Evolutionary conservation across 2,888 invertebrate genomes (phyloP).

Genomic region (Oscheius myriophilus): DNA sequence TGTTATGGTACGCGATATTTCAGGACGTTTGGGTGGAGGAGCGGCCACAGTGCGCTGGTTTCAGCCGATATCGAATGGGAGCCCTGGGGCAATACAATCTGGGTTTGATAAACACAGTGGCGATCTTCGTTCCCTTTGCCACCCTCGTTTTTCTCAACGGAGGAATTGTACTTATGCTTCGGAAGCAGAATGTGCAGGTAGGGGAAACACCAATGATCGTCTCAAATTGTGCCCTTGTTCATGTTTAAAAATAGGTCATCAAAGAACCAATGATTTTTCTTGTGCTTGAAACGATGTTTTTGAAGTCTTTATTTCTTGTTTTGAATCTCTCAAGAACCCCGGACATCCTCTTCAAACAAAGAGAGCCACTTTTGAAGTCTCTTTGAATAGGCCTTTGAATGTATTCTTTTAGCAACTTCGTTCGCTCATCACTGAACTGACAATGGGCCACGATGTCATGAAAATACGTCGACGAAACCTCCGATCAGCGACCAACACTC

Average conservation of each 20-base stretch:
- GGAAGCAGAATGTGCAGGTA: slow-evolving; percentile 66
- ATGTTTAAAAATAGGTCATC: too few relatives aligned
- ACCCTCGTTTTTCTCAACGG: slow-evolving; percentile 69
- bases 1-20: background rate
- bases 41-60: slow-evolving; percentile 46
- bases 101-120: slow-evolving; percentile 44
- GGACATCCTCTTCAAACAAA: too few relatives aligned
- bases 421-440: slow-evolving; percentile 67
- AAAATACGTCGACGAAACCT: slow-evolving; percentile 56
- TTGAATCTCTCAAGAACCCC: too few relatives aligned
- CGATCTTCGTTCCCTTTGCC: slow-evolving; percentile 64
- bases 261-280: too few relatives aligned
- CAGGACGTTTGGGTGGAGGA: slow-evolving; percentile 46
- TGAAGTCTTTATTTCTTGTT: too few relatives aligned
- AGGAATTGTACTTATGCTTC: slow-evolving; percentile 67
- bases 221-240: too few relatives aligned
- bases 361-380: too few relatives aligned
- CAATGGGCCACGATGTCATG: slow-evolving; percentile 67
- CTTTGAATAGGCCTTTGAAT: background rate
- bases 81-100: slow-evolving; percentile 39
- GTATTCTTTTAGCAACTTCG: slow-evolving; percentile 63
- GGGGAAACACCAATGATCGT: too few relatives aligned
- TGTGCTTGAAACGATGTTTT: too few relatives aligned
- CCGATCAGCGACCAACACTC: slow-evolving; percentile 61
- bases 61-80: slow-evolving; percentile 38